Percentiles rank a stretch among this genome's conserved stretches.
Conservation (phyloP, 2,888 invertebrate genomes). For the Amaurobius ferox region DNA sequence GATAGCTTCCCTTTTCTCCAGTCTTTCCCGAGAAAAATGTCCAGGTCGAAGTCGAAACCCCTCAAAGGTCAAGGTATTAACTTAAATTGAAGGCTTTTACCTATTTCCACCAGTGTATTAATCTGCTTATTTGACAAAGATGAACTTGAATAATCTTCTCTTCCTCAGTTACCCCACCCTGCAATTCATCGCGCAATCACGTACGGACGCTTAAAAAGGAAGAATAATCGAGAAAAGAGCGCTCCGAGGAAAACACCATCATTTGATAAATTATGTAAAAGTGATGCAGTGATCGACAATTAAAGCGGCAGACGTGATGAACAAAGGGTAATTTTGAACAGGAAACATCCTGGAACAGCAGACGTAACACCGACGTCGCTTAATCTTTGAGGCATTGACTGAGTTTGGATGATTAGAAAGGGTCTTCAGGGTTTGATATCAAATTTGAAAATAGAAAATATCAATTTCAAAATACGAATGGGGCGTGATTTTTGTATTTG, state of each 20-base stretch:
- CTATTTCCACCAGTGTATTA: neutral
- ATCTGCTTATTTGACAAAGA: neutral
- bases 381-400: neutral
- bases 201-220: conserved; percentile 7
- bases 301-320: neutral
- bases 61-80: too few relatives aligned
- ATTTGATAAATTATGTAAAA: conserved; percentile 18
- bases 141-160: neutral
- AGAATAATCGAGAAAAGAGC: neutral
- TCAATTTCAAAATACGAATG: too few relatives aligned
- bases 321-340: conserved; percentile 7
- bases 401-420: neutral
- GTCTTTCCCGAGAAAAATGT: too few relatives aligned
- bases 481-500: too few relatives aligned
- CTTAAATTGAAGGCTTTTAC: too few relatives aligned
- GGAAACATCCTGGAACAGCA: neutral
- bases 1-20: too few relatives aligned
- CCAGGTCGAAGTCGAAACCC: too few relatives aligned
- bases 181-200: neutral
- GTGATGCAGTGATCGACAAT: conserved; percentile 8
- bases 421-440: too few relatives aligned
- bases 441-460: too few relatives aligned
- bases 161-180: neutral
- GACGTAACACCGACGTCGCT: neutral
- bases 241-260: neutral